Conservation (phyloP, 2,113 vertebrate genomes). For the Ranitomeya imitator region DNA sequence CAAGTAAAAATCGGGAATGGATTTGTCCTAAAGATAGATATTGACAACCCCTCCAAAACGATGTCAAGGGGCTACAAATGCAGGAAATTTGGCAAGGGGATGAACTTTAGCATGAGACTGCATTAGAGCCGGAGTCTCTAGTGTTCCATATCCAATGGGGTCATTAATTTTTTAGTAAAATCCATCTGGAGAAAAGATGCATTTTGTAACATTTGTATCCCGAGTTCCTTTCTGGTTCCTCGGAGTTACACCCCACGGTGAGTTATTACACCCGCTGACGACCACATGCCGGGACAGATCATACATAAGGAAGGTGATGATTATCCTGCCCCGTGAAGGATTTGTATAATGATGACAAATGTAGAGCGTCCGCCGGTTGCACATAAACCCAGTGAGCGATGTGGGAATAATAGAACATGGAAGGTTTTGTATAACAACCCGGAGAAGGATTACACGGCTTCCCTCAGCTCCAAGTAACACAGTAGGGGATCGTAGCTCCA, state of each 20-base stretch:
- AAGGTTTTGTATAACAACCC: constrained; percentile 23
- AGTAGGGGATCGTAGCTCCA: neutral
- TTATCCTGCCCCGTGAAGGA: neutral
- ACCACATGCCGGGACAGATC: neutral
- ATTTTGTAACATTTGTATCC: neutral
- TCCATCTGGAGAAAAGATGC: neutral
- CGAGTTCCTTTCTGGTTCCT: neutral
- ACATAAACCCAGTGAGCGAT: constrained; percentile 28
- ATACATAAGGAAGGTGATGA: constrained; percentile 9
- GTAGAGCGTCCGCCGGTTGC: neutral
- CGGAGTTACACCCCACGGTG: neutral
- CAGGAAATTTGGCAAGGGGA: neutral
- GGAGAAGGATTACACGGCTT: constrained; percentile 39
- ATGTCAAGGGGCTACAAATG: too few relatives aligned
- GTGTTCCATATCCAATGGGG: neutral
- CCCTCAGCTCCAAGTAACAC: neutral
- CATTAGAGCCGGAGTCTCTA: neutral
- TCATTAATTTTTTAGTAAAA: neutral
- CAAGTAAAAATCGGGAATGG: too few relatives aligned
- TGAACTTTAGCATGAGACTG: neutral
- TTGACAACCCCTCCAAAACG: too few relatives aligned
- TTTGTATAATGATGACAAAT: constrained; percentile 14
- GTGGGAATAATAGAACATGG: neutral
- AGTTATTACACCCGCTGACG: neutral
- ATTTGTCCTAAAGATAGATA: too few relatives aligned